Base-by-base conservation (phyloP, 2,888 invertebrate genomes). In the Eudasyphora cyanicolor region DNA sequence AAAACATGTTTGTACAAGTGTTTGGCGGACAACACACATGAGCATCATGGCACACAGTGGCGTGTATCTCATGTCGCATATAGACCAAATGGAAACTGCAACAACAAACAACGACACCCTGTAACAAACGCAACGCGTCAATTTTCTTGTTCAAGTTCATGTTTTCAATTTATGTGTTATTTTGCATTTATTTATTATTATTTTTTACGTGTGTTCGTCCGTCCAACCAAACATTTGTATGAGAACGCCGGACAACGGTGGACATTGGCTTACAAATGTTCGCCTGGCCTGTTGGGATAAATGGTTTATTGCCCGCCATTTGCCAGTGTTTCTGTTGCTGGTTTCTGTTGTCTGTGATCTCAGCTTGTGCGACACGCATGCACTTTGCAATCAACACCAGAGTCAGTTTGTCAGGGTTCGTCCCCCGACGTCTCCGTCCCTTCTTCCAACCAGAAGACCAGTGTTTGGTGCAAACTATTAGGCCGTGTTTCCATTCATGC, bases 131-230 rank as follows among this genome's bases (percentile, higher is more conserved):
- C 64, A 84, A 82, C 49, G 79, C 85, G 82, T 85, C 81, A 86
- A 82, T 85, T 86, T 84, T 81, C 69, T 76, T 85, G 85, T 85
- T 82, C 86, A 84, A 86, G 86, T 86, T 85, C 84, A 86, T 82
- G 86, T 85, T 85, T 85, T 82, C 79, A 81, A 81, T 85, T 80
- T 81, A 82, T 85, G 60, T 38, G 17, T 21, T 54, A 21, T 79
- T 78, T 77, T 77, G 62, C 38, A 71, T 79, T 82, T 77, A 78
- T 81, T 81, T 84, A 79, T 84, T 79, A 76, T 79, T 62, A 76
- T 54, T 60, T 80, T 45, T 45, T n/a, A 12, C 45, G n/a, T 45
- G n/a, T 45, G 45, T 45, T n/a, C 24, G 42, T 69, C 67, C 64
- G 60, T 21, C 12, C 45, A 45, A 35, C 35, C 35, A 35, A 5